These are phyloP conservation scores for Eleutherodactylus coqui DNA, from an alignment of 2,797 vertebrate genomes.

Conservation along the genomic window DNA sequence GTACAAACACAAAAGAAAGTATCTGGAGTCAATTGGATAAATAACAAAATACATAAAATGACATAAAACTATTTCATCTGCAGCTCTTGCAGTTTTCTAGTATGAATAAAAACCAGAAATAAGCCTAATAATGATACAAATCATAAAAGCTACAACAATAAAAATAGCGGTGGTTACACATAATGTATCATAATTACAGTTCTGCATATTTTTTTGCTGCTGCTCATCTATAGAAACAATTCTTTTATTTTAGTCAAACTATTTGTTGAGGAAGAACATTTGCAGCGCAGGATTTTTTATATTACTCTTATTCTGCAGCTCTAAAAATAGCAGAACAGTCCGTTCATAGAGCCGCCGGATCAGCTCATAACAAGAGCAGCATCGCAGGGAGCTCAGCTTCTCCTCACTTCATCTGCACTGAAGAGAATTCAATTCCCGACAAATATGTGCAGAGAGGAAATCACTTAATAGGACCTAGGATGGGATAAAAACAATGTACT, in stretches of 20 bases:
- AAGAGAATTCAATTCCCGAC: background rate
- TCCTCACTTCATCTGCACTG: background rate
- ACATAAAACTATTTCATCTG: too few relatives aligned
- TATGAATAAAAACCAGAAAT: too few relatives aligned
- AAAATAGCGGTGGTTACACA: too few relatives aligned
- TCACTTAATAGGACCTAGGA: background rate
- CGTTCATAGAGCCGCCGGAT: background rate
- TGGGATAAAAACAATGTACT: background rate
- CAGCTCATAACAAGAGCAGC: background rate
- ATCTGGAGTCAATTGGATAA: too few relatives aligned
- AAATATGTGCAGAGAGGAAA: background rate
- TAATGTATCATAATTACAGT: background rate
- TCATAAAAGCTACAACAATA: too few relatives aligned
- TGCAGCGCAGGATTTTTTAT: background rate
- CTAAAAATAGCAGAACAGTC: background rate
- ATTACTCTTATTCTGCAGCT: background rate
- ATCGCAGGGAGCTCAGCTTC: background rate
- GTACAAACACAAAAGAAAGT: background rate
- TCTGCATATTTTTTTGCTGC: background rate
- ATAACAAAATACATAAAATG: too few relatives aligned
- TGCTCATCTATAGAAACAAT: background rate
- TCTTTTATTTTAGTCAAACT: background rate
- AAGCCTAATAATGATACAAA: too few relatives aligned
- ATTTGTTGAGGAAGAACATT: background rate
- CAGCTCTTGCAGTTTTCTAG: too few relatives aligned